These are phyloP conservation scores for Cyprinodon brontotheroides DNA, from an alignment of 2,113 vertebrate genomes.

Conservation along the genomic window DNA sequence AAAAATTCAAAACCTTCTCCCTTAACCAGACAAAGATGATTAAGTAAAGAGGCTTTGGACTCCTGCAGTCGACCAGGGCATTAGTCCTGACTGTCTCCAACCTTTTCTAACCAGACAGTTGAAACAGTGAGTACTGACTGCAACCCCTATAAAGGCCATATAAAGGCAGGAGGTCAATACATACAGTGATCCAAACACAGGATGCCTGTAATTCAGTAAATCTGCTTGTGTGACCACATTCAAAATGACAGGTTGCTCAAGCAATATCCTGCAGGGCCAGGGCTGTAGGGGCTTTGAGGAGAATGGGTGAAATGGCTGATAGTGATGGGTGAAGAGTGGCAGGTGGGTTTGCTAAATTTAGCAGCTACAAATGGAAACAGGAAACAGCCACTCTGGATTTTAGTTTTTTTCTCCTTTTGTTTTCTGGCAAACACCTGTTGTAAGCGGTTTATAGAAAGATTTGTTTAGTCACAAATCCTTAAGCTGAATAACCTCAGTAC, in stretches of 20 bases:
- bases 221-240: slow-evolving; percentile 30
- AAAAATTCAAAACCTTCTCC: neutral
- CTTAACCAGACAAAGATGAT: neutral
- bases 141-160: slow-evolving; percentile 8
- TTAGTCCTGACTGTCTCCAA: neutral
- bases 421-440: neutral
- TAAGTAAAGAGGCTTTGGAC: neutral
- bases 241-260: slow-evolving; percentile 44
- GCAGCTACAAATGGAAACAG: neutral
- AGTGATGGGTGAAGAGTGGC: slow-evolving; percentile 18
- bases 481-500: neutral
- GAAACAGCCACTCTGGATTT: neutral
- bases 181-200: slow-evolving; percentile 14
- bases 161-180: slow-evolving; percentile 1
- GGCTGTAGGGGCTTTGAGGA: neutral
- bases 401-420: neutral
- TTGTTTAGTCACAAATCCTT: neutral
- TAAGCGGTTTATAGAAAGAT: neutral
- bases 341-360: slow-evolving; percentile 14
- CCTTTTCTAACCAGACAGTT: neutral
- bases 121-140: slow-evolving; percentile 1
- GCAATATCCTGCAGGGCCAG: slow-evolving; percentile 10
- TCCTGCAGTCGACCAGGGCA: neutral
- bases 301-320: slow-evolving; percentile 11
- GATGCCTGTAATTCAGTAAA: slow-evolving; percentile 13